Evolutionary conservation across 2,113 vertebrate genomes (phyloP).

Genomic region (Gnathonemus echidnorhynchus): DNA sequence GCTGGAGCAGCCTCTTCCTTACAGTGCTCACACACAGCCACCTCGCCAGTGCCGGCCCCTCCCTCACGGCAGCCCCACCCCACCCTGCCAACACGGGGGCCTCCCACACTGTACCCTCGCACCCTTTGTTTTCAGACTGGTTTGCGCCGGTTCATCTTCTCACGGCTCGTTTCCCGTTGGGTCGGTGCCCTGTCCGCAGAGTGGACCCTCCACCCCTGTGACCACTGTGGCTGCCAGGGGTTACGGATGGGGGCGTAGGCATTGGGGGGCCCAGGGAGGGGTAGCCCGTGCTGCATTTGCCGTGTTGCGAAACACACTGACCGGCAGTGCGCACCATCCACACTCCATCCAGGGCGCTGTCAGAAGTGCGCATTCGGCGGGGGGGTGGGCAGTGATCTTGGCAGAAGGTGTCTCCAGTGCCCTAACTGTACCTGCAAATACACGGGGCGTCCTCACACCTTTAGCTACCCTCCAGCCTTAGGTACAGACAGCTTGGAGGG

Average conservation of each 20-base stretch:
- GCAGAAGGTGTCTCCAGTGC: neutral
- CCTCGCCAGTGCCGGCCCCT: neutral
- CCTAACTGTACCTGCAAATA: neutral
- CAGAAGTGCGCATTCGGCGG: neutral
- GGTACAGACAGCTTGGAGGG: neutral
- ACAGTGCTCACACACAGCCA: neutral
- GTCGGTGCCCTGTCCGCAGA: neutral
- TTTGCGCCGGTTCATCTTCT: neutral
- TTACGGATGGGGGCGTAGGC: neutral
- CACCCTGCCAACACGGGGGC: neutral
- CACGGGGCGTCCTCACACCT: neutral
- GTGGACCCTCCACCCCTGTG: neutral
- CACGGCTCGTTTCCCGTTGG: neutral
- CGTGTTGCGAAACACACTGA: neutral
- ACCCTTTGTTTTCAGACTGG: neutral
- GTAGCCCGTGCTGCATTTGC: neutral
- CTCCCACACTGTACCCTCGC: neutral
- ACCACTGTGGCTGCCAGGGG: neutral
- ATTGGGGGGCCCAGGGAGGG: neutral
- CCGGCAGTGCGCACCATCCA: neutral
- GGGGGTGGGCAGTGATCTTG: neutral
- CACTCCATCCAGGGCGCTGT: neutral
- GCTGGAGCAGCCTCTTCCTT: constrained; percentile 37
- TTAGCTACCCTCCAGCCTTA: neutral
- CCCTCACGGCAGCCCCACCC: neutral